These are phyloP conservation scores for Melinopterus prodromus DNA, from an alignment of 2,888 invertebrate genomes.

Conservation along the genomic window DNA sequence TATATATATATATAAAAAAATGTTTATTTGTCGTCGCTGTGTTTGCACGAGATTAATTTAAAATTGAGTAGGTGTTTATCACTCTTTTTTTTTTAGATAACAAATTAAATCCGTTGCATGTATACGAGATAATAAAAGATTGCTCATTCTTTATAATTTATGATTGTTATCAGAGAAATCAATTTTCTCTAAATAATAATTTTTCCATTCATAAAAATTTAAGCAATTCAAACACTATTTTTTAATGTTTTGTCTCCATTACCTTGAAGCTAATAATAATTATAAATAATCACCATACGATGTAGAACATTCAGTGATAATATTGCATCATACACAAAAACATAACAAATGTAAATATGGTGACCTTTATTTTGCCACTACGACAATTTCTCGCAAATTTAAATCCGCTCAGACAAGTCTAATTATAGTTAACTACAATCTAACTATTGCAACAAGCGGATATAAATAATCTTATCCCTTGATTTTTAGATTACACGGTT, in stretches of 20 bases:
- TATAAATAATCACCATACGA: background rate
- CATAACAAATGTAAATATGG: background rate
- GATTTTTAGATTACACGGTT: background rate
- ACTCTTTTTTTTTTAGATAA: background rate
- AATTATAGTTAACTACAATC: background rate
- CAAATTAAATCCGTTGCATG: background rate
- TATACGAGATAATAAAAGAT: background rate
- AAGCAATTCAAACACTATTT: background rate
- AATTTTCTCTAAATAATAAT: too few relatives aligned
- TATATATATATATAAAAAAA: background rate
- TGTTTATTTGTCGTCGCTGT: background rate
- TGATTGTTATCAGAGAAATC: background rate
- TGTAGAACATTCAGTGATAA: background rate
- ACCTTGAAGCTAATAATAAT: background rate
- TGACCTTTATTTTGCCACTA: background rate
- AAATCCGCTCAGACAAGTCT: background rate
- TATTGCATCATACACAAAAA: background rate
- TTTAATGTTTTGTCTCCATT: background rate
- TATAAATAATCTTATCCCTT: background rate
- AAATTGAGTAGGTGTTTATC: background rate
- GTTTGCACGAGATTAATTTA: background rate
- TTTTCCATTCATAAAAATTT: background rate
- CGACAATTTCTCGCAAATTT: background rate
- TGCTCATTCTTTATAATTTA: background rate
- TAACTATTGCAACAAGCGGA: background rate